Conservation (phyloP, 1,140 invertebrate species). For the Musca vetustissima region DNA sequence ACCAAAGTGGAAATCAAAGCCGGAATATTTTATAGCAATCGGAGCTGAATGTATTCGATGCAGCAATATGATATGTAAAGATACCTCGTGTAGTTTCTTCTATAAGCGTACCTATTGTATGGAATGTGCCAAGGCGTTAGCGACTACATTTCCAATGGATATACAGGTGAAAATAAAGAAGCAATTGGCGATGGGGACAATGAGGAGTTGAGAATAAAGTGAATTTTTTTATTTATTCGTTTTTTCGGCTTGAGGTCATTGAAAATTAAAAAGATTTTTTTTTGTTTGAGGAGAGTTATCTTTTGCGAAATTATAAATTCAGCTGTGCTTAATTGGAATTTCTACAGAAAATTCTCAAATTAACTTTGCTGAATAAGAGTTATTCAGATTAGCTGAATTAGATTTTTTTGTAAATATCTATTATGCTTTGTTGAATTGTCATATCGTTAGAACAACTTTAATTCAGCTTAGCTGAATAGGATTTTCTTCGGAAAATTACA, state of each 20-base stretch:
- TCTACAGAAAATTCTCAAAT: too few species aligned
- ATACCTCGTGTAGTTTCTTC: constrained; percentile 75
- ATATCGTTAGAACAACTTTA: too few species aligned
- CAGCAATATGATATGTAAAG: constrained; percentile 69
- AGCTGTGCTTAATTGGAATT: too few species aligned
- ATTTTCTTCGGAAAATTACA: too few species aligned
- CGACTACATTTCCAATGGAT: constrained; percentile 67
- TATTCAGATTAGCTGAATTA: too few species aligned
- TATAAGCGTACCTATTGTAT: constrained; percentile 74
- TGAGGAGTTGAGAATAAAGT: constrained; percentile 1
- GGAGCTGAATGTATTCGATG: constrained; percentile 76
- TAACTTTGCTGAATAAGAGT: too few species aligned
- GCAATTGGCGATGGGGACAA: constrained; percentile 35
- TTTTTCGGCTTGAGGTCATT: not conserved
- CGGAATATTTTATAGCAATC: constrained; percentile 69
- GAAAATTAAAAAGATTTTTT: too few species aligned
- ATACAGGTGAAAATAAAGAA: constrained; percentile 60
- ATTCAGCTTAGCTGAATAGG: too few species aligned
- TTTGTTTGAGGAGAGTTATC: too few species aligned
- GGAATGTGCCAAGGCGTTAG: constrained; percentile 64
- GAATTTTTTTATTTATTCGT: not conserved
- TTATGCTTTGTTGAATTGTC: too few species aligned
- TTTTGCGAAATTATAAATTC: too few species aligned
- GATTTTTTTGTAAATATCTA: too few species aligned
- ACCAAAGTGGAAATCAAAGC: constrained; percentile 55